Evolutionary conservation across 2,113 vertebrate species (phyloP).

Genomic region (Oceanodroma tethys): DNA sequence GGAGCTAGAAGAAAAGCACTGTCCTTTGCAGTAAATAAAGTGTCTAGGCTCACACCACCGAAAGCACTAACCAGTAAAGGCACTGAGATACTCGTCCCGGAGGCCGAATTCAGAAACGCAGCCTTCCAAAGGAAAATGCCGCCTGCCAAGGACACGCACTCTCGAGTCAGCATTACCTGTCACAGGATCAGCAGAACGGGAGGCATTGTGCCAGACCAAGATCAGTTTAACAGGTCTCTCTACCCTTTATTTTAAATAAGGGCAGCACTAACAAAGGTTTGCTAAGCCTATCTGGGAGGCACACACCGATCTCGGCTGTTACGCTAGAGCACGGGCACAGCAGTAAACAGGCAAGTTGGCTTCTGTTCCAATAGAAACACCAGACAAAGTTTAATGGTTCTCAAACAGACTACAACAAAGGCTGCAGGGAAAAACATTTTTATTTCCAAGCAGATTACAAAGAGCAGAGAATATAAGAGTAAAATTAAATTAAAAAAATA

Average conservation of each 20-base stretch:
- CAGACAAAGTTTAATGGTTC: conserved; percentile 17
- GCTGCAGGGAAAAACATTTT: conserved; percentile 70
- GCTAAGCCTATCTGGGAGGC: background rate
- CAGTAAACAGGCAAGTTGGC: background rate
- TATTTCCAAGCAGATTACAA: conserved; percentile 72
- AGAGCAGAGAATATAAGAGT: conserved; percentile 70
- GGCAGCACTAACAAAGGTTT: background rate
- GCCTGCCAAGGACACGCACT: background rate
- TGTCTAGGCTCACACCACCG: rapidly evolving
- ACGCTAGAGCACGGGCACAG: background rate
- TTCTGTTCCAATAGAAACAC: conserved; percentile 10
- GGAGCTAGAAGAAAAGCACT: background rate
- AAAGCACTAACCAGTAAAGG: background rate
- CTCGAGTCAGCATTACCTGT: background rate
- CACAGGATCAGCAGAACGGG: background rate
- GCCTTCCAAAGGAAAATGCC: rapidly evolving
- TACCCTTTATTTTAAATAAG: background rate
- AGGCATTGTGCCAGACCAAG: background rate
- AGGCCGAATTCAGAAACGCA: background rate
- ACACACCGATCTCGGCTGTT: background rate
- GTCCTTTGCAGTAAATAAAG: background rate
- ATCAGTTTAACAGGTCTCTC: background rate
- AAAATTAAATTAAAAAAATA: conserved; percentile 73
- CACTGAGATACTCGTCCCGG: rapidly evolving
- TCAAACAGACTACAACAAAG: conserved; percentile 63